Percentiles rank a stretch among this genome's conserved stretches.
phyloP scores from a whole-genome alignment of 1,140 invertebrate species.

The Latrodectus geometricus region DNA sequence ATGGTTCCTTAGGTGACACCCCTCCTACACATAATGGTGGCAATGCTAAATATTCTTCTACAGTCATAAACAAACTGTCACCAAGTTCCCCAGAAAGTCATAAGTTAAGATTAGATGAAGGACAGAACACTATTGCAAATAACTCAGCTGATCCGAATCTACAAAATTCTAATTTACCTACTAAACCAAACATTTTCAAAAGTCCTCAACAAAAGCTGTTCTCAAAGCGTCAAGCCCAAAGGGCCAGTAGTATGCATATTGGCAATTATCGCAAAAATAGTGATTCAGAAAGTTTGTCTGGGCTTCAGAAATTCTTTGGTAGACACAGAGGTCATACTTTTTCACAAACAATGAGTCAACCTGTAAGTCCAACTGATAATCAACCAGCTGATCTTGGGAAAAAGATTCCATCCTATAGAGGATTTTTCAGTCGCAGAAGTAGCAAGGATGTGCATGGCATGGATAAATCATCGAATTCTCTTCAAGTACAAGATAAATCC shows the following conservation, averaged over 20 bases:
- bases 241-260: constrained; percentile 22
- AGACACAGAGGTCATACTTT: not conserved
- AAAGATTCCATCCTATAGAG: constrained; percentile 13
- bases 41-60: not conserved
- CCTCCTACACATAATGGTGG: not conserved
- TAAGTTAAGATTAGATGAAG: not conserved
- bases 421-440: constrained; percentile 25
- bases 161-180: not conserved
- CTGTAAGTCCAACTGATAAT: constrained; percentile 35
- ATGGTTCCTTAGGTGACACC: constrained; percentile 34
- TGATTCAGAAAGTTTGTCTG: constrained; percentile 28
- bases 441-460: constrained; percentile 11
- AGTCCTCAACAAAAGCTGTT: constrained; percentile 17
- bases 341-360: constrained; percentile 31
- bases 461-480: not conserved
- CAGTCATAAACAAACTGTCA: not conserved
- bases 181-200: not conserved
- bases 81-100: not conserved
- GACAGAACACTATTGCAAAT: not conserved
- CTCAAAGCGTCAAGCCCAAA: constrained; percentile 6
- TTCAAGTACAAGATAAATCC: not conserved
- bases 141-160: not conserved
- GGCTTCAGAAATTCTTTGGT: constrained; percentile 34
- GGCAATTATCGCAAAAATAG: constrained; percentile 1
- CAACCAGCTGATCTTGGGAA: not conserved